Evolutionary conservation across 2,113 vertebrate genomes (phyloP).

Genomic region (Perca fluviatilis): DNA sequence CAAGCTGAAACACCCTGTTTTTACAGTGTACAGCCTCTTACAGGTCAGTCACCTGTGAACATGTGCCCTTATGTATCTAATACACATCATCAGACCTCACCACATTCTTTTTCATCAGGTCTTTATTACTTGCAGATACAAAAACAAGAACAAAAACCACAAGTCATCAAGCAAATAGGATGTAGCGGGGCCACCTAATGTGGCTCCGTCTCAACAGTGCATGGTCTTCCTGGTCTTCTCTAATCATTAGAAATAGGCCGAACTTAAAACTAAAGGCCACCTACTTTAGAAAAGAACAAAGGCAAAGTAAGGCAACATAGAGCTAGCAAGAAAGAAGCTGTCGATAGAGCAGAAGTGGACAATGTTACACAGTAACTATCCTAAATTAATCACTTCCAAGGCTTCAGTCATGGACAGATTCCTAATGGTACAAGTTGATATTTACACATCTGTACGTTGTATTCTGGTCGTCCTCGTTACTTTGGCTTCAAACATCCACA

Average conservation of each 20-base stretch:
- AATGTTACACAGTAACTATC: slow-evolving; percentile 85
- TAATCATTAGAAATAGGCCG: slow-evolving; percentile 56
- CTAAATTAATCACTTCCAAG: slow-evolving; percentile 74
- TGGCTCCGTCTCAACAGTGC: slow-evolving; percentile 73
- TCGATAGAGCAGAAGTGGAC: slow-evolving; percentile 73
- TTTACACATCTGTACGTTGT: slow-evolving; percentile 36
- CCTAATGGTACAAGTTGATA: slow-evolving; percentile 47
- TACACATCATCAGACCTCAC: background rate
- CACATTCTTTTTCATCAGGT: slow-evolving; percentile 22
- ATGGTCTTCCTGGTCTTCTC: slow-evolving; percentile 73
- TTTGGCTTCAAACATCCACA: slow-evolving; percentile 64
- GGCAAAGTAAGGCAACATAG: slow-evolving; percentile 80
- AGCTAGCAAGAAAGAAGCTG: slow-evolving; percentile 80
- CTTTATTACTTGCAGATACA: slow-evolving; percentile 80
- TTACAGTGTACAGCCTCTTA: slow-evolving; percentile 1
- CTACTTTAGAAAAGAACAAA: slow-evolving; percentile 70
- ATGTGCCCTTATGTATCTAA: background rate
- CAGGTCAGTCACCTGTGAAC: background rate
- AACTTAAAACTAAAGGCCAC: slow-evolving; percentile 67
- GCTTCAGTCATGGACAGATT: slow-evolving; percentile 62
- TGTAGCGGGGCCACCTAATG: slow-evolving; percentile 53
- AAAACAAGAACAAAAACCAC: slow-evolving; percentile 72
- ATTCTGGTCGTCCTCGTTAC: slow-evolving; percentile 43
- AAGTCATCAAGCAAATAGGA: slow-evolving; percentile 68
- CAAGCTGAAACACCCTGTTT: background rate